Conservation (phyloP, 2,113 vertebrate genomes). For the Muscicapa adusta region DNA sequence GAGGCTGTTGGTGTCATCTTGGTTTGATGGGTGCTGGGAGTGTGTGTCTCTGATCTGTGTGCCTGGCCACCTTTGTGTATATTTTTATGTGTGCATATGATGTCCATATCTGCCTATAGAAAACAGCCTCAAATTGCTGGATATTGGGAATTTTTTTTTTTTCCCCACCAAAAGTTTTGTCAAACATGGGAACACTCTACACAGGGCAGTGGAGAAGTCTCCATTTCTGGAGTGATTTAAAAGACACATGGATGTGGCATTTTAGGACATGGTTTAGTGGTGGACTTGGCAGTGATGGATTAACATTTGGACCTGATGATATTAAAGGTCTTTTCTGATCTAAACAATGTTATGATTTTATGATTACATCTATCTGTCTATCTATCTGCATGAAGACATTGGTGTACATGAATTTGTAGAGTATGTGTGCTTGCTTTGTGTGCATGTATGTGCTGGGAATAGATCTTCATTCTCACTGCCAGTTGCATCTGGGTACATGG, state of each 20-base stretch:
- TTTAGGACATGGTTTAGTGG: not conserved
- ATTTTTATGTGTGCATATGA: not conserved
- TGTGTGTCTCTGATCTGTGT: not conserved
- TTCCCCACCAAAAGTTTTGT: not conserved
- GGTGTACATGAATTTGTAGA: not conserved
- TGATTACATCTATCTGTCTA: not conserved
- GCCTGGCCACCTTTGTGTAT: fast-evolving
- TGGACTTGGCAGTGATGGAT: not conserved
- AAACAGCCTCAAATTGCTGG: not conserved
- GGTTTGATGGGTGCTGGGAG: not conserved
- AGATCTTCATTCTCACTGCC: not conserved
- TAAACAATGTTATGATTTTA: not conserved
- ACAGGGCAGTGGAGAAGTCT: too few species aligned
- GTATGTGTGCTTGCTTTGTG: not conserved
- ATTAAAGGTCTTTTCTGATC: not conserved
- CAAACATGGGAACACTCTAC: not conserved
- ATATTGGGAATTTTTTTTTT: not conserved
- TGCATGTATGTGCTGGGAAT: not conserved
- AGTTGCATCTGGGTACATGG: not conserved
- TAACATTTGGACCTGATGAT: not conserved
- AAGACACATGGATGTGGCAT: too few species aligned
- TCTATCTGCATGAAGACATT: not conserved
- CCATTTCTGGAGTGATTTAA: not conserved
- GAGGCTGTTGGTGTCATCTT: not conserved
- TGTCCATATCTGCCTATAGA: not conserved